Base-by-base conservation (phyloP, 2,888 invertebrate species). In the Linyphia triangularis region DNA sequence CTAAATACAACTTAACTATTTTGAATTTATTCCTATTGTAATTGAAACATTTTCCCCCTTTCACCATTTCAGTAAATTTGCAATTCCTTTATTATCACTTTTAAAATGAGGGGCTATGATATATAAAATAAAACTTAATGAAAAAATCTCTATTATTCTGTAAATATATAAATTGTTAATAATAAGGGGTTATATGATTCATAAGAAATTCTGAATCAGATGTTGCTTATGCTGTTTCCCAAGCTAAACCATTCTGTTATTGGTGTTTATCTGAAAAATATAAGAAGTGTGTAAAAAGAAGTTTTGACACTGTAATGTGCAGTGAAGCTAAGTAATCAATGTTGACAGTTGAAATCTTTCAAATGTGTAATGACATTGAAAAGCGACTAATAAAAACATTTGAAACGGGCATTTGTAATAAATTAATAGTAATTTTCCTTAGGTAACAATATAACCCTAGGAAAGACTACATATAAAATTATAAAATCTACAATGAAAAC, bases 371-470 rank as follows among this genome's bases (percentile, higher is more conserved):
- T 81, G 81, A 43, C 57, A 77, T 77, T 63, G 61, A 61, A 77
- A 19, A 59, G 72, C 24, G 78, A 57, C 78, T 70, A 85, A 85
- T 85, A 85, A 85, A 84, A 67, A 84, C 37, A 51, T 84, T 84
- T 84, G 73, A 73, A 73, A 65, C 57, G 83, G 77, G 13, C 13
- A 51, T n/a, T n/a, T n/a, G n/a, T n/a, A n/a, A n/a, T n/a, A n/a
- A n/a, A n/a, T n/a, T n/a, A n/a, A n/a, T n/a, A n/a, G n/a, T n/a
- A n/a, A n/a, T n/a, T n/a, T n/a, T n/a, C n/a, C n/a, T n/a, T n/a
- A n/a, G n/a, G n/a, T n/a, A n/a, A n/a, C n/a, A n/a, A n/a, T n/a
- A n/a, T n/a, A n/a, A n/a, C n/a, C n/a, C n/a, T n/a, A n/a, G n/a
- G n/a, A n/a, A n/a, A n/a, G n/a, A n/a, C n/a, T n/a, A n/a, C n/a